Base-by-base conservation (phyloP, 2,888 invertebrate species). In the Polymixis lichenea region DNA sequence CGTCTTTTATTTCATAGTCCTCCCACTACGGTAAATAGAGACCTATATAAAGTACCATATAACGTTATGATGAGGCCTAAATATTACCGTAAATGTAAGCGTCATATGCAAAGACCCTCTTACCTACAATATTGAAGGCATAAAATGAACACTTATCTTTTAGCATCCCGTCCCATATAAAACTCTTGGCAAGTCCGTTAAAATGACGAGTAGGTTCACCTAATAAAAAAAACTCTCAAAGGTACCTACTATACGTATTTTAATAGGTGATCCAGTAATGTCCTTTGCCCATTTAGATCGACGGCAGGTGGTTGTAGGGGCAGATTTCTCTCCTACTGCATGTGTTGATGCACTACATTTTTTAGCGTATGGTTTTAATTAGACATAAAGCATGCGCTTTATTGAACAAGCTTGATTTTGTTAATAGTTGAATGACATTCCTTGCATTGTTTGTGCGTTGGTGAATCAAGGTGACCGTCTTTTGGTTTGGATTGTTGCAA, bases 271-370 rank as follows among this genome's bases (percentile, higher is more conserved):
- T 87, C 77, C 76, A 74, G 87, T 87, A 84, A 91, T 90, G 91
- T 87, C 60, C 89, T 86, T 82, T 88, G 82, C 61, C 87, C 89
- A 87, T 91, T 88, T 87, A 84, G 78, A 89, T 88, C 86, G 77
- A 75, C 75, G 78, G 85, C 93, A 92, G 93, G 89, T 93, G 93
- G 78, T 81, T 76, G 84, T 72, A 67, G 22, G 71, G 77, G 87
- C 88, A 88, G 91, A 92, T 91, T 92, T 90, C 82, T 89, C 81
- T 51, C 86, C 84, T 88, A 85, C 88, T 89, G 87, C 84, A 77
- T 84, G 76, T 77, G 83, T 79, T 82, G 75, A 77, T 72, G 28
- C 46, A 65, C 72, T 65, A 65, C 49, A 72, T 80, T 77, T 85
- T 79, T 77, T 68, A 6, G 8, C 38, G n/a, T 28, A 58, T 19